A percentile compares a stretch with the other conserved stretches of the same genome.
phyloP scores from a whole-genome alignment of 2,113 vertebrate species.

The Fregetta grallaria region DNA sequence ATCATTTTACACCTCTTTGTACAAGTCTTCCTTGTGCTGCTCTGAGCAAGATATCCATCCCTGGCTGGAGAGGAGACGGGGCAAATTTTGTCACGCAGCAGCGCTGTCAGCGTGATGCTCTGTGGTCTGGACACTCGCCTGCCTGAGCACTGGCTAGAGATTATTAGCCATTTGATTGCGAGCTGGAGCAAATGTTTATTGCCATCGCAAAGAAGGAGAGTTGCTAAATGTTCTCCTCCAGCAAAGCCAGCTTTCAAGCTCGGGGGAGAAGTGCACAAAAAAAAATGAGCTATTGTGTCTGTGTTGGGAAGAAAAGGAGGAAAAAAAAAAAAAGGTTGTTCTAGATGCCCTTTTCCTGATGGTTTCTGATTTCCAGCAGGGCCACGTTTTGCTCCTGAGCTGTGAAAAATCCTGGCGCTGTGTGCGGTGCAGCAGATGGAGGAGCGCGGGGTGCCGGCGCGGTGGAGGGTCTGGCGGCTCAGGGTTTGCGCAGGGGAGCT shows the following conservation, averaged over 20 bases:
- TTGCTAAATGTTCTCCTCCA: neutral
- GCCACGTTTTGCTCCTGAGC: neutral
- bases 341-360: neutral
- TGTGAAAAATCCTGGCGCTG: neutral
- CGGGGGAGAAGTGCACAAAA: neutral
- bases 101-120: neutral
- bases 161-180: neutral
- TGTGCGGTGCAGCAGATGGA: neutral
- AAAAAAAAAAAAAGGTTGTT: too few species aligned
- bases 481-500: neutral
- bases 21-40: neutral
- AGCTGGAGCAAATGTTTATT: neutral
- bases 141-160: neutral
- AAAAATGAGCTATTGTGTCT: neutral
- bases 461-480: neutral
- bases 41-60: neutral
- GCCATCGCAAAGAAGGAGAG: neutral
- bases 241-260: neutral
- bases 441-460: neutral
- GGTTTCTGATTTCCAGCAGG: neutral
- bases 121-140: neutral
- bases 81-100: neutral
- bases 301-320: neutral
- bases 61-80: neutral
- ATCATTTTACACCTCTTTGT: neutral